phyloP scores from a whole-genome alignment of 35 echinoderm and acorn worm genomes.

The Holothuria glaberrima region DNA sequence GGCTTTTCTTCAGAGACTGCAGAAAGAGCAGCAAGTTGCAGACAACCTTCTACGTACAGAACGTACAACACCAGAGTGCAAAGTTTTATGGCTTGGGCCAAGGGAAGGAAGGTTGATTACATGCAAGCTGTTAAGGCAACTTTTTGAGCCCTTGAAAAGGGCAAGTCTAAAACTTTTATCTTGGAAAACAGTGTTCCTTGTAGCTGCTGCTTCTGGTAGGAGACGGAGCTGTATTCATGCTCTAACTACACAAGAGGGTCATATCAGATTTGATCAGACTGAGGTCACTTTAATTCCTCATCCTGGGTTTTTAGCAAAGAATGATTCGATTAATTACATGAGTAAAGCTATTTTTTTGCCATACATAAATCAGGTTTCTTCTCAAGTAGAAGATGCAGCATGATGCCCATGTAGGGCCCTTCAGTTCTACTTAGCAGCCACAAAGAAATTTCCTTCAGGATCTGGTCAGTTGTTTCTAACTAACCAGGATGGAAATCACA shows the following conservation, averaged over 20 bases:
- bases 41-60: neutral
- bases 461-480: neutral
- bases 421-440: conserved; percentile 7
- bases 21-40: neutral
- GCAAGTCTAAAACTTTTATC: neutral
- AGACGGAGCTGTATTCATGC: neutral
- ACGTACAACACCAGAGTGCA: neutral
- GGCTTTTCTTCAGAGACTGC: neutral
- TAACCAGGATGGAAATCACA: neutral
- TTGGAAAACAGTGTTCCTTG: conserved; percentile 18
- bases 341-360: neutral
- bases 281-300: neutral
- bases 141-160: neutral
- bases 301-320: neutral
- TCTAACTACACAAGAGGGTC: neutral
- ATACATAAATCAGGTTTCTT: neutral
- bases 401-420: conserved; percentile 11
- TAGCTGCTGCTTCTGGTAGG: conserved; percentile 3
- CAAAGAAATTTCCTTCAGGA: neutral
- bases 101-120: neutral
- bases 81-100: neutral
- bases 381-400: neutral
- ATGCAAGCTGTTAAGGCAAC: neutral
- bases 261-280: neutral
- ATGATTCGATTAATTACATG: neutral